These are phyloP conservation scores for Drosophila atripex DNA, from an alignment of 2,888 invertebrate genomes.

Conservation along the genomic window DNA sequence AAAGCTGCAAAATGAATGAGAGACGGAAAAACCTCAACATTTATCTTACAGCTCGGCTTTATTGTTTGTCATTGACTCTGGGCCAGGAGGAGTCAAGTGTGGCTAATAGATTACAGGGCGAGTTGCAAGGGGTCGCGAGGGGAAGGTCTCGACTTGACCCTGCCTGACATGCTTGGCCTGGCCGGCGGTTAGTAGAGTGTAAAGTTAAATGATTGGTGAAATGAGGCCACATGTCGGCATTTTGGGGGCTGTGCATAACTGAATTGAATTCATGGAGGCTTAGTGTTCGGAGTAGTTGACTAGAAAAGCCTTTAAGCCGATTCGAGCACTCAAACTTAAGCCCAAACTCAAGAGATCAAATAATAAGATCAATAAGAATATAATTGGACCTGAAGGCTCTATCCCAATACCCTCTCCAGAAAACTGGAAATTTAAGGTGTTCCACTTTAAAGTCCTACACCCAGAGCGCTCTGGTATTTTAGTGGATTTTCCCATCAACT, in stretches of 20 bases:
- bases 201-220: constrained; percentile 77
- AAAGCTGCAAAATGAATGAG: constrained; percentile 14
- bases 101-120: constrained; percentile 39
- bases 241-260: constrained; percentile 19
- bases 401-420: background rate
- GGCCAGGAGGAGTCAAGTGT: constrained; percentile 43
- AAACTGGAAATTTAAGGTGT: background rate
- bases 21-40: constrained; percentile 33
- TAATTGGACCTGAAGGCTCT: too few relatives aligned
- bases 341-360: too few relatives aligned
- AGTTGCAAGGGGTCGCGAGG: constrained; percentile 35
- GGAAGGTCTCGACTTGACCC: constrained; percentile 58
- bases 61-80: constrained; percentile 57
- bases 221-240: constrained; percentile 65
- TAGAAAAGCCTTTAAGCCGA: constrained; percentile 3
- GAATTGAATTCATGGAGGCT: constrained; percentile 24
- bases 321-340: too few relatives aligned
- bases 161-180: constrained; percentile 66
- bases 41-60: constrained; percentile 12
- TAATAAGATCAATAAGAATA: too few relatives aligned
- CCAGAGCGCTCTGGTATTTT: background rate
- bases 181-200: constrained; percentile 75
- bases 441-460: background rate
- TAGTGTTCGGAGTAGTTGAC: background rate
- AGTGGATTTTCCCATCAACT: background rate